Evolutionary conservation across 2,888 invertebrate species (phyloP), one percentile per base, ranked within the genome.

Genomic region (Orchestes rusci): DNA sequence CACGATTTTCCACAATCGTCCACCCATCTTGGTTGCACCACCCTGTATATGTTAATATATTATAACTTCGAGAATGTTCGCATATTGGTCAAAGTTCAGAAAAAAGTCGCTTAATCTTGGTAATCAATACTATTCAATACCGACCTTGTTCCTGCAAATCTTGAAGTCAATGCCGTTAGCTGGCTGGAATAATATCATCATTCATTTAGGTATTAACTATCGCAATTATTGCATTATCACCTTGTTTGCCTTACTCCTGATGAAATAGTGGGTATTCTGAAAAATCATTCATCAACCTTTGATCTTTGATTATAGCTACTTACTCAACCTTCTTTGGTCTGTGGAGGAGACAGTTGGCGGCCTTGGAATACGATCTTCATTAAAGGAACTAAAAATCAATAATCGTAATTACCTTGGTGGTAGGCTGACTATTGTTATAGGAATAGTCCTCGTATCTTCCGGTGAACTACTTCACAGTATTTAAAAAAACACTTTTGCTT

Each of bases 141-240:
- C n/a, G 10, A 59, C 59, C 56, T 57, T 31, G 56, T 43, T 15
- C 52, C 52, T 19, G 56, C 44, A 51, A 58, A 55, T 52, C 53
- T 57, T 50, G 57, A 56, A n/a, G 57, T 46, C 19, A 57, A 44
- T 28, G 53, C 43, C 29, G 58, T 49, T 7, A 59, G 45, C 40
- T 58, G 58, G 46, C 53, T 54, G 46, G 37, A 57, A 50, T 41
- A 33, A 32, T 39, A 28, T n/a, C n/a, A n/a, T n/a, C n/a, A n/a
- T n/a, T n/a, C n/a, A 23, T 38, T 43, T 41, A 16, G 27, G 15
- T 20, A 20, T n/a, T n/a, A 13, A 7, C 8, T 2, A 8, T n/a
- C 13, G 31, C 31, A 15, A 15, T 2, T 12, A n/a, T 8, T 31
- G n/a, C 10, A 2, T 31, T 31, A 31, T 31, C 13, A n/a, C 31